These are phyloP conservation scores for Urechis unicinctus DNA, from an alignment of 2,888 invertebrate genomes.

Conservation along the genomic window DNA sequence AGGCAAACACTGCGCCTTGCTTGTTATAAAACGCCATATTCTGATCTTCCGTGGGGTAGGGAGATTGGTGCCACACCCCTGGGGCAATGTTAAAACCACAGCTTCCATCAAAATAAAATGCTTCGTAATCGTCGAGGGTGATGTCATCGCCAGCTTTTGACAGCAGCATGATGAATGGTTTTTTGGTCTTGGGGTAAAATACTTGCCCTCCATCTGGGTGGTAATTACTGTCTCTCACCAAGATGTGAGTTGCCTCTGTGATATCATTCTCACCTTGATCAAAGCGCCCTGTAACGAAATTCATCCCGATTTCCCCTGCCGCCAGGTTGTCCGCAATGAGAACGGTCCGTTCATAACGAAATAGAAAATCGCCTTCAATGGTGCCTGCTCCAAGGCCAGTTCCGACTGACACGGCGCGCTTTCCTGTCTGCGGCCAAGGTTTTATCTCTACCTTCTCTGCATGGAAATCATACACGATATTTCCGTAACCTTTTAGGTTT, in stretches of 20 bases:
- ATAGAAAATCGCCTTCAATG: background rate
- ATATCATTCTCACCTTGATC: too few species aligned
- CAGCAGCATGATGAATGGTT: slow-evolving; percentile 8
- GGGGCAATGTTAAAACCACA: slow-evolving; percentile 28
- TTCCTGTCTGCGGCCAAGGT: background rate
- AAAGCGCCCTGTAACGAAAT: slow-evolving; percentile 22
- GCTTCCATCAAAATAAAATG: slow-evolving; percentile 28
- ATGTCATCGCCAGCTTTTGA: slow-evolving; percentile 24
- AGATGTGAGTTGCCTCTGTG: slow-evolving; percentile 21
- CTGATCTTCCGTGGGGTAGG: slow-evolving; percentile 22
- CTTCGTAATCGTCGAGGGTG: slow-evolving; percentile 19
- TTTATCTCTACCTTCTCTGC: background rate
- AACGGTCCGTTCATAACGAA: background rate
- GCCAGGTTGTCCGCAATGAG: background rate
- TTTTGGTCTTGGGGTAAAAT: slow-evolving; percentile 19
- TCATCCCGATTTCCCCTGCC: background rate
- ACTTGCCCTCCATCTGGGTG: slow-evolving; percentile 28
- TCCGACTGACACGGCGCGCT: background rate
- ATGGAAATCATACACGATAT: background rate
- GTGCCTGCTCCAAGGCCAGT: background rate
- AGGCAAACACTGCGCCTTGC: slow-evolving; percentile 15
- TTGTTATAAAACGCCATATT: slow-evolving; percentile 23
- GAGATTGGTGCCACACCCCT: slow-evolving; percentile 25
- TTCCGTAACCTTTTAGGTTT: too few species aligned
- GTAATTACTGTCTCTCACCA: slow-evolving; percentile 25